Conservation (phyloP, 1,140 invertebrate species). For the Samia ricini region DNA sequence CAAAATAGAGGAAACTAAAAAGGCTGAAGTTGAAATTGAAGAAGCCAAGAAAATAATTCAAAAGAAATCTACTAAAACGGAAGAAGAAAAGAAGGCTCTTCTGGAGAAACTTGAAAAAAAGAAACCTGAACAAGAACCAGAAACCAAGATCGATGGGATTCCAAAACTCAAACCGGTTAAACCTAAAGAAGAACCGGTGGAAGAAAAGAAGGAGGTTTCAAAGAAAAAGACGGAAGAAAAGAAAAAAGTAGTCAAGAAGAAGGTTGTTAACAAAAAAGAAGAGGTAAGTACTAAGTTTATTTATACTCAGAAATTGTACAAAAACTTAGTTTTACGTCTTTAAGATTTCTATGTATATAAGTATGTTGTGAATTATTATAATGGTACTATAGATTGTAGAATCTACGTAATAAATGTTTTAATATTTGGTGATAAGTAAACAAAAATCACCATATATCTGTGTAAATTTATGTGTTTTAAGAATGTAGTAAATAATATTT, state of each 20-base stretch:
- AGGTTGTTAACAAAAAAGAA: slow-evolving; percentile 68
- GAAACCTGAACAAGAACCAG: slow-evolving; percentile 63
- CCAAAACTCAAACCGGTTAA: slow-evolving; percentile 77
- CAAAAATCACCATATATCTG: neutral
- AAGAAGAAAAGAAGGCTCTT: slow-evolving; percentile 75
- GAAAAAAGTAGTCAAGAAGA: slow-evolving; percentile 73
- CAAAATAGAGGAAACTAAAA: slow-evolving; percentile 51
- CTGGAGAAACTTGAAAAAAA: slow-evolving; percentile 76
- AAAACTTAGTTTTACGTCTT: slow-evolving; percentile 35
- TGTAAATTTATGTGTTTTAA: neutral
- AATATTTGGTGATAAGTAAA: neutral
- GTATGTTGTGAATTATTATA: neutral
- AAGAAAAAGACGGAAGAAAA: slow-evolving; percentile 70
- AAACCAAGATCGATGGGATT: slow-evolving; percentile 76
- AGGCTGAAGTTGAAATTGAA: slow-evolving; percentile 72
- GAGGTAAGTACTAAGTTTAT: slow-evolving; percentile 61
- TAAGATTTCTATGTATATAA: slow-evolving; percentile 12
- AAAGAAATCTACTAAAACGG: slow-evolving; percentile 76
- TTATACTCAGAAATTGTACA: slow-evolving; percentile 29
- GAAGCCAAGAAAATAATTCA: slow-evolving; percentile 73
- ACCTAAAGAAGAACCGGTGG: slow-evolving; percentile 74
- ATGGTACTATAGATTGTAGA: neutral
- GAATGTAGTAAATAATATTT: neutral
- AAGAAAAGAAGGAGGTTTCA: slow-evolving; percentile 60
- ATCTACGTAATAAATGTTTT: slow-evolving; percentile 11